Evolutionary conservation across 2,113 vertebrate species (phyloP), one percentile per base, ranked within the genome.

Genomic region (Misgurnus mizolepis): DNA sequence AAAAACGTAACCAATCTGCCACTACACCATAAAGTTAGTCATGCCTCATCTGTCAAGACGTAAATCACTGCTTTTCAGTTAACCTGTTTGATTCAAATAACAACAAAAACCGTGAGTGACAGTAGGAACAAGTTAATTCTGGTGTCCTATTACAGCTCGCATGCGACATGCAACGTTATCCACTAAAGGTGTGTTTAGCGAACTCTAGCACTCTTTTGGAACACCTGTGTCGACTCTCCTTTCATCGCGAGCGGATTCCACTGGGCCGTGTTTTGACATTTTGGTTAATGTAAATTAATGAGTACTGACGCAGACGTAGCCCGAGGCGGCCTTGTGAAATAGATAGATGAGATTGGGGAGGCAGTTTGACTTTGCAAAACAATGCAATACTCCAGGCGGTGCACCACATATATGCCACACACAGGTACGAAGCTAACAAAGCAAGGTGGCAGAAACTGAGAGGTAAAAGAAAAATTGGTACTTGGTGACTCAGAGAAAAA

Each of bases 241-340:
- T 89, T 92, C 90, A 89, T 89, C 88, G 85, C 68, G 73, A 79
- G 83, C 83, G 84, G 90, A 91, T 90, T 92, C 90, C 90, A 88
- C 85, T 75, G 50, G 85, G 87, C 87, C 87, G 83, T 92, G 91
- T 93, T 93, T 92, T 93, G 91, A 93, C 92, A 93, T 89, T 91
- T 91, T 89, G 82, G 86, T 90, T 92, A 90, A 90, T 92, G 91
- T 90, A 92, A 91, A 92, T 92, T 89, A 92, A 92, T 90, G 90
- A 91, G 88, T 58, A 83, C 88, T 91, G 91, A 92, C 86, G 87
- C 90, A 91, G 91, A 91, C 87, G 50, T 87, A 82, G 87, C 91
- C 90, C 69, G 0, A 55, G 89, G 91, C 76, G 82, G 87, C 77
- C 71, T 85, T 14, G 79, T 85, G 90, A 81, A 86, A 81, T 76